Conservation (phyloP, 1,140 invertebrate species). For the Apis laboriosa region DNA sequence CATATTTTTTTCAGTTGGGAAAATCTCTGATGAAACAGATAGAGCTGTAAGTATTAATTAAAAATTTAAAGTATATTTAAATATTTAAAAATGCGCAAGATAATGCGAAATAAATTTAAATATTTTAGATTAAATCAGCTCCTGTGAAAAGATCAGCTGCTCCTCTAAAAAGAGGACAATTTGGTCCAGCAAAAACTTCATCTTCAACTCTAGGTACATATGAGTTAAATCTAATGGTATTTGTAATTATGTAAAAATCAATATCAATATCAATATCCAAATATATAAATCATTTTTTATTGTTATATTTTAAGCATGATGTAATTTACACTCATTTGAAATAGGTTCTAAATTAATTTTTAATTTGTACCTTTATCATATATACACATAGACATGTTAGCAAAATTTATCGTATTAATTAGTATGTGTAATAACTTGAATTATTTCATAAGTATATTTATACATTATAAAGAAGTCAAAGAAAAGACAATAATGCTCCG, state of each 20-base stretch:
- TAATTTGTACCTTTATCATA: not conserved
- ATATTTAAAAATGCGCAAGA: not conserved
- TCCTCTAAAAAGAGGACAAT: conserved; percentile 72
- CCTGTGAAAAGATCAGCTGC: conserved; percentile 72
- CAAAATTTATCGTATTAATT: not conserved
- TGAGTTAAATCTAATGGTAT: not conserved
- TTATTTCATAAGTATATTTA: not conserved
- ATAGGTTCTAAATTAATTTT: conserved; percentile 5
- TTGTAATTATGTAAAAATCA: conserved; percentile 8
- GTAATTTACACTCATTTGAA: conserved; percentile 26
- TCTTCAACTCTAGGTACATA: conserved; percentile 70
- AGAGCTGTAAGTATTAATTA: conserved; percentile 71
- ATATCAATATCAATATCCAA: not conserved
- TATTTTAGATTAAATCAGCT: conserved; percentile 75
- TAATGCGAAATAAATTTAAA: not conserved
- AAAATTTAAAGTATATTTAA: not conserved
- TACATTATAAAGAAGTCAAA: not conserved
- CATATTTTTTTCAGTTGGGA: conserved; percentile 73
- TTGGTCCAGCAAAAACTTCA: conserved; percentile 73
- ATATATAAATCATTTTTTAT: not conserved
- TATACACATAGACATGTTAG: not conserved
- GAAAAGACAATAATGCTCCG: not conserved
- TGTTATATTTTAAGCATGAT: conserved; percentile 58
- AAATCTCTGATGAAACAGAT: conserved; percentile 74
- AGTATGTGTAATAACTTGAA: not conserved